Percentiles rank a stretch among this genome's conserved stretches.
Evolutionary conservation across 2,113 vertebrate genomes (phyloP).

Genomic region (Thunnus maccoyii): DNA sequence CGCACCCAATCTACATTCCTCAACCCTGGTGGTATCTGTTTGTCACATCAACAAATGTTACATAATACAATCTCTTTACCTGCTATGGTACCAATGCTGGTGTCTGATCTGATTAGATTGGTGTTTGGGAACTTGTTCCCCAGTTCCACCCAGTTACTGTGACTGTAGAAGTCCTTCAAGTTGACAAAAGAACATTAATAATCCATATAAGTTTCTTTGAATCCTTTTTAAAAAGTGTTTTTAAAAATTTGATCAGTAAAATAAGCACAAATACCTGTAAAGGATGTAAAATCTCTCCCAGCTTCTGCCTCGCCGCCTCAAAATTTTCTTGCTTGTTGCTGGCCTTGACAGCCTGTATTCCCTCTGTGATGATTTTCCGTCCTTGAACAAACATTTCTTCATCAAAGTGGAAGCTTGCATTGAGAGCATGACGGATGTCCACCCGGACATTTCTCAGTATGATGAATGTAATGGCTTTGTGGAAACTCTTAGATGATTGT

Average conservation of each 20-base stretch:
- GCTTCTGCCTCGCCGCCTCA: constrained; percentile 59
- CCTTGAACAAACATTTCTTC: constrained; percentile 68
- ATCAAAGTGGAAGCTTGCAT: constrained; percentile 77
- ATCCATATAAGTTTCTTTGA: background rate
- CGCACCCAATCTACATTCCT: background rate
- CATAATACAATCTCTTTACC: constrained; percentile 49
- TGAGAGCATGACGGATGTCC: constrained; percentile 45
- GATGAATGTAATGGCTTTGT: constrained; percentile 33
- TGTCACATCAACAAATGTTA: background rate
- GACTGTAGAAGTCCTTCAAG: constrained; percentile 82
- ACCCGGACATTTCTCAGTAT: constrained; percentile 44
- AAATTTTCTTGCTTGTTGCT: constrained; percentile 57
- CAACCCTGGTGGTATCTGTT: background rate
- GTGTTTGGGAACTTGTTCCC: constrained; percentile 61
- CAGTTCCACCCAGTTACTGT: constrained; percentile 83
- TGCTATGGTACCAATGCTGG: constrained; percentile 72
- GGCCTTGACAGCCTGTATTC: constrained; percentile 60
- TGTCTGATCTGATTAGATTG: constrained; percentile 69
- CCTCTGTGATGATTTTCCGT: constrained; percentile 65
- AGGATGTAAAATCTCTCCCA: constrained; percentile 77
- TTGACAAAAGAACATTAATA: background rate
- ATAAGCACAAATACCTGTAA: constrained; percentile 69
- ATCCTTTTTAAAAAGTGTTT: background rate
- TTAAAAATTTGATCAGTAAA: no score
- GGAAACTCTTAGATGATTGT: constrained; percentile 55